A percentile compares a stretch with the other conserved stretches of the same genome.
Conservation (phyloP, 2,113 vertebrate genomes). For the Sphyrna mokarran region DNA sequence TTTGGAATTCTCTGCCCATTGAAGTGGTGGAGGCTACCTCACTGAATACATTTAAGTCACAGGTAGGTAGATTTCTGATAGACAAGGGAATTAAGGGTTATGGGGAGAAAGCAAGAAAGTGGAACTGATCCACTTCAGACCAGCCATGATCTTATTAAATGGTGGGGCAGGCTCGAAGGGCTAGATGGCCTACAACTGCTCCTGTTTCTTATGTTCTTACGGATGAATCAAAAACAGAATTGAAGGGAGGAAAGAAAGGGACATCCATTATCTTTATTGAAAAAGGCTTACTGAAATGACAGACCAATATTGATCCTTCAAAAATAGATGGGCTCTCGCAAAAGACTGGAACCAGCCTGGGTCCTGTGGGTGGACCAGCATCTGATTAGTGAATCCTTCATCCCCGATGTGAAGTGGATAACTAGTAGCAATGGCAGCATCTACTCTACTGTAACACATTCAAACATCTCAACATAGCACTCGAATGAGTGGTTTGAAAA, state of each 20-base stretch:
- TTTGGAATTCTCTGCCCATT: too few relatives aligned
- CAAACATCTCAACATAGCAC: background rate
- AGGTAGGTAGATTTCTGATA: too few relatives aligned
- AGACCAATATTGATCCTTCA: background rate
- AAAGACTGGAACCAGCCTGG: background rate
- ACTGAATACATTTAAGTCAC: too few relatives aligned
- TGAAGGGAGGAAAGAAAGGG: background rate
- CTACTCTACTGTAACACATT: background rate
- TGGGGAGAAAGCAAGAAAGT: too few relatives aligned
- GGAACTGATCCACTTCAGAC: too few relatives aligned
- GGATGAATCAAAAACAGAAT: background rate
- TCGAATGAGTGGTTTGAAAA: background rate
- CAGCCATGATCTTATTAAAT: too few relatives aligned
- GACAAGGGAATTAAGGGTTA: too few relatives aligned
- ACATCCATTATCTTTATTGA: background rate
- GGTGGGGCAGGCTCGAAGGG: too few relatives aligned
- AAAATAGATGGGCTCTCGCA: background rate
- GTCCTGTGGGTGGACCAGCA: too few relatives aligned
- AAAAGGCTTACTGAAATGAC: background rate
- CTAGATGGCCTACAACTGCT: too few relatives aligned
- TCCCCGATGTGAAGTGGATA: background rate
- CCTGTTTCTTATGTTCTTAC: too few relatives aligned
- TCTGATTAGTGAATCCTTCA: background rate
- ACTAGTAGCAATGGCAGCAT: background rate
- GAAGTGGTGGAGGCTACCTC: too few relatives aligned